These are phyloP conservation scores for Hirtodrosophila trivittata DNA, from an alignment of 2,888 invertebrate species.

Conservation along the genomic window DNA sequence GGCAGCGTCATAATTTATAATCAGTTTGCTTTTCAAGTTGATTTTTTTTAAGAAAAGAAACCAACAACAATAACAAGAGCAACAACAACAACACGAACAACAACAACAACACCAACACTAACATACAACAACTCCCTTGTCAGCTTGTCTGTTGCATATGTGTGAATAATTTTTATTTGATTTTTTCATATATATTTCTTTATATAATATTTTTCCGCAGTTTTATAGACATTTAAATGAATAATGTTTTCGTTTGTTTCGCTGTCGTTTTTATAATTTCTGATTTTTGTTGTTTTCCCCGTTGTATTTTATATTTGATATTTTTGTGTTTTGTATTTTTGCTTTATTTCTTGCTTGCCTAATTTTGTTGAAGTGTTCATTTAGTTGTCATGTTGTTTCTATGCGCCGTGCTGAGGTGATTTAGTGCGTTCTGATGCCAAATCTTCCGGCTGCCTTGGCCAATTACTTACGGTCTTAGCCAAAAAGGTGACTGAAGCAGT, in stretches of 20 bases:
- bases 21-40: constrained; percentile 69
- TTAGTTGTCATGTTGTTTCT: constrained; percentile 79
- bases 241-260: constrained; percentile 77
- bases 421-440: constrained; percentile 74
- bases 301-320: constrained; percentile 9
- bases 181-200: constrained; percentile 46
- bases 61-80: constrained; percentile 21
- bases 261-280: constrained; percentile 47
- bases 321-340: constrained; percentile 18
- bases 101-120: constrained; percentile 35
- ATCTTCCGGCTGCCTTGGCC: constrained; percentile 55
- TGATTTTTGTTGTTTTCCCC: constrained; percentile 14
- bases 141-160: constrained; percentile 53
- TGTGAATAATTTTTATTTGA: constrained; percentile 52
- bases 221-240: constrained; percentile 78
- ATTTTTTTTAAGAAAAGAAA: too few species aligned
- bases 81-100: constrained; percentile 39
- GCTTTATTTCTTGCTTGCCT: constrained; percentile 61
- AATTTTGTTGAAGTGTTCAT: constrained; percentile 77
- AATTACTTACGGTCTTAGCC: constrained; percentile 11
- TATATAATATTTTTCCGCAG: constrained; percentile 46
- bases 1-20: constrained; percentile 76
- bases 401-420: constrained; percentile 69
- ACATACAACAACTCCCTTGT: constrained; percentile 58
- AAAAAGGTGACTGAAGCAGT: neutral